Conservation (phyloP, 1,140 invertebrate genomes). For the Cataglyphis hispanica region DNA sequence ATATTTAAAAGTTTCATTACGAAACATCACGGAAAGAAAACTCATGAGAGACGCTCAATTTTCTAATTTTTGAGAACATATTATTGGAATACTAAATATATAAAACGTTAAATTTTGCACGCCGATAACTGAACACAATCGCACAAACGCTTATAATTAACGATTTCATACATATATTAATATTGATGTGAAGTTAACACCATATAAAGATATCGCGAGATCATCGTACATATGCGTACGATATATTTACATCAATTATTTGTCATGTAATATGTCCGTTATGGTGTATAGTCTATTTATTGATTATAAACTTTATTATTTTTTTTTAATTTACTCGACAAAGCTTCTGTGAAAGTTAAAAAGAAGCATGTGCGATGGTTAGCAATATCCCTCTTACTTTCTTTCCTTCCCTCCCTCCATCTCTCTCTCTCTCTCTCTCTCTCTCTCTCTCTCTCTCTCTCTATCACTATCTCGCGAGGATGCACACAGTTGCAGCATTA, state of each 20-base stretch:
- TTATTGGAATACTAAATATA: no score
- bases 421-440: no score
- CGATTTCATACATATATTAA: not conserved
- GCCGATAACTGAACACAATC: not conserved
- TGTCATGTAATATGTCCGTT: not conserved
- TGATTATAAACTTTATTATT: not conserved
- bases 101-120: not conserved
- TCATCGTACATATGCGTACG: not conserved
- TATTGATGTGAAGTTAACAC: slow-evolving; percentile 7
- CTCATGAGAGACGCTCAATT: not conserved
- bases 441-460: no score
- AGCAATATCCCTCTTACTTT: no score
- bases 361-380: not conserved
- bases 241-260: not conserved
- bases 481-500: slow-evolving; percentile 51
- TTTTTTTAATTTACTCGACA: no score
- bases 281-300: not conserved
- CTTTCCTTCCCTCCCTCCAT: no score
- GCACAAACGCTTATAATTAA: not conserved
- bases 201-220: not conserved
- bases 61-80: not conserved
- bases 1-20: no score
- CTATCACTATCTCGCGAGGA: not conserved
- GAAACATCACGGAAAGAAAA: no score
- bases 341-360: not conserved